Conservation (phyloP, 2,888 invertebrate species). For the Nyleta sp. region DNA sequence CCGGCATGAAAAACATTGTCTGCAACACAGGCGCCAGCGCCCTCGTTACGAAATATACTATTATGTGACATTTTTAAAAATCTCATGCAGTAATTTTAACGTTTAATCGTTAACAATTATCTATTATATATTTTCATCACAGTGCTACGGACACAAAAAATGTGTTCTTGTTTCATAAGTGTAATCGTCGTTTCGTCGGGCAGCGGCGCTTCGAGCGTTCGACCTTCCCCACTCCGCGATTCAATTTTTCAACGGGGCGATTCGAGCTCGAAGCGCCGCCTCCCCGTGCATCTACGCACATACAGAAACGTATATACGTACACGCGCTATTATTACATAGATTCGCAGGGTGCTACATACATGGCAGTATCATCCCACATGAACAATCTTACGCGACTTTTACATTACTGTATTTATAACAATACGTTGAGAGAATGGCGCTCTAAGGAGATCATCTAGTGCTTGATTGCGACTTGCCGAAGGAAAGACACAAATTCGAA, state of each 20-base stretch:
- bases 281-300: slow-evolving; percentile 41
- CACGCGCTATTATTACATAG: slow-evolving; percentile 61
- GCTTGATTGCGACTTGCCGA: slow-evolving; percentile 53
- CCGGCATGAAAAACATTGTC: too few relatives aligned
- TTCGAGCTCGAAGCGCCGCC: neutral
- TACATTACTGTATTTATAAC: slow-evolving; percentile 77
- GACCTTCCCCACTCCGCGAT: neutral
- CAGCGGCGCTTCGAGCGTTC: neutral
- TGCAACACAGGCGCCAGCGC: too few relatives aligned
- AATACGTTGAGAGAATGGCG: slow-evolving; percentile 73
- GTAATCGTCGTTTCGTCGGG: slow-evolving; percentile 54
- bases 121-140: slow-evolving; percentile 80
- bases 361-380: slow-evolving; percentile 80
- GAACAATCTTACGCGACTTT: slow-evolving; percentile 76
- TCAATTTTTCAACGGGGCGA: too few relatives aligned
- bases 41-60: too few relatives aligned
- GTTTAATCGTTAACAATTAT: slow-evolving; percentile 4
- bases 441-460: slow-evolving; percentile 74
- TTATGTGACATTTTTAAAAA: too few relatives aligned
- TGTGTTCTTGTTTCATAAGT: slow-evolving; percentile 77
- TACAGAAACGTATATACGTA: slow-evolving; percentile 56
- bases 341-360: slow-evolving; percentile 76
- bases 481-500: slow-evolving; percentile 38
- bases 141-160: slow-evolving; percentile 82
- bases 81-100: too few relatives aligned